Conservation (phyloP, 1,140 invertebrate genomes). For the Parasteatoda tepidariorum region DNA sequence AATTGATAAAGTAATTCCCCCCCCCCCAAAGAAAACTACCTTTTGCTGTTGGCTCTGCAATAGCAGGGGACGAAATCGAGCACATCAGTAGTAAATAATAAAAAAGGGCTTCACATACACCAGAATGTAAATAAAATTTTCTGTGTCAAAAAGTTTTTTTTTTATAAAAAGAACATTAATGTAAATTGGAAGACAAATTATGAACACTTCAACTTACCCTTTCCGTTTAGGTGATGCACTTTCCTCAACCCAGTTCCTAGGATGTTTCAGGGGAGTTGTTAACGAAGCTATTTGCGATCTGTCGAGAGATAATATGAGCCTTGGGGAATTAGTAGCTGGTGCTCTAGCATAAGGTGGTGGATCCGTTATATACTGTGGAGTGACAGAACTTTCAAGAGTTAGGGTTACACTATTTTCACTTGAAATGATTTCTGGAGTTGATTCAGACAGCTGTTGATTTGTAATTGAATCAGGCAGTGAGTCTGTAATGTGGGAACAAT, state of each 20-base stretch:
- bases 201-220: slow-evolving; percentile 18
- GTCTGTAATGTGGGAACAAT: background rate
- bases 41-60: no score
- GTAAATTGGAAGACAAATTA: no score
- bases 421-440: no score
- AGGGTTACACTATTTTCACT: background rate
- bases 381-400: background rate
- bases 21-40: no score
- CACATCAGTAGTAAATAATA: no score
- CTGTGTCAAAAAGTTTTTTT: no score
- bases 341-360: slow-evolving; percentile 17
- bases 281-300: slow-evolving; percentile 43
- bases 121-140: no score
- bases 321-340: slow-evolving; percentile 30
- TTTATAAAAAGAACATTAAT: no score
- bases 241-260: background rate
- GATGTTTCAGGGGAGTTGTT: slow-evolving; percentile 30
- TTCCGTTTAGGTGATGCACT: slow-evolving; percentile 38
- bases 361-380: slow-evolving; percentile 4
- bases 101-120: no score
- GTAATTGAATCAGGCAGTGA: background rate
- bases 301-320: slow-evolving; percentile 19
- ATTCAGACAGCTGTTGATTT: background rate
- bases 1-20: no score
- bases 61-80: no score